Percentiles rank a stretch among this genome's conserved stretches.
phyloP scores from a whole-genome alignment of 2,113 vertebrate species.

The Cottus gobio region DNA sequence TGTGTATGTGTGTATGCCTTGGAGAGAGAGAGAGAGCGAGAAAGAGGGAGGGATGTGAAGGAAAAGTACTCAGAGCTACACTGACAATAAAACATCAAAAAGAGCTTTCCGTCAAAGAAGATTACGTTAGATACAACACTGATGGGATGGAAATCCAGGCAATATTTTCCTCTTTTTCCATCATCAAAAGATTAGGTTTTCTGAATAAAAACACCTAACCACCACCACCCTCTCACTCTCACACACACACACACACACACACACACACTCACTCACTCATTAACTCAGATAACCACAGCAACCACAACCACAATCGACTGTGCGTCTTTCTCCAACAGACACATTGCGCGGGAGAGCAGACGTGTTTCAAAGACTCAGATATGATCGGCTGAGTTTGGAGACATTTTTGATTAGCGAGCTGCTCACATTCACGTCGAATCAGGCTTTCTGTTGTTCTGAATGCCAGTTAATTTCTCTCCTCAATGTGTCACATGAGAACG shows the following conservation, averaged over 20 bases:
- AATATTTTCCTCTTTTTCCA: slow-evolving; percentile 63
- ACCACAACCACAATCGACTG: not conserved
- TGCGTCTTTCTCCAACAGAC: not conserved
- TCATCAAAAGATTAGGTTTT: slow-evolving; percentile 66
- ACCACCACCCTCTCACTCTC: not conserved
- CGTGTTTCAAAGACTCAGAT: slow-evolving; percentile 9
- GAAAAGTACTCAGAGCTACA: slow-evolving; percentile 4
- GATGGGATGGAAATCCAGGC: slow-evolving; percentile 48
- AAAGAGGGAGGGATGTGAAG: not conserved
- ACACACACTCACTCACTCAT: not conserved
- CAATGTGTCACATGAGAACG: too few species aligned
- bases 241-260: not conserved
- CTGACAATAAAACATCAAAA: slow-evolving; percentile 61
- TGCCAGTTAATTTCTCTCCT: too few species aligned
- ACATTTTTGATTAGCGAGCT: not conserved
- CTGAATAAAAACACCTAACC: slow-evolving; percentile 39
- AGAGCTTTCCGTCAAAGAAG: slow-evolving; percentile 43
- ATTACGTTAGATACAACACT: slow-evolving; percentile 47
- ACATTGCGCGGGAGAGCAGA: not conserved
- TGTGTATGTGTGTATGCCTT: not conserved
- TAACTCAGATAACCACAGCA: slow-evolving; percentile 17
- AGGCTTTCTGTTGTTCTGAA: not conserved
- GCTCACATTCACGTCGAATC: not conserved
- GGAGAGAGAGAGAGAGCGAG: not conserved
- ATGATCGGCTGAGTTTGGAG: slow-evolving; percentile 6